Evolutionary conservation across 2,888 invertebrate genomes (phyloP).

Genomic region (Sipunculus nudus): DNA sequence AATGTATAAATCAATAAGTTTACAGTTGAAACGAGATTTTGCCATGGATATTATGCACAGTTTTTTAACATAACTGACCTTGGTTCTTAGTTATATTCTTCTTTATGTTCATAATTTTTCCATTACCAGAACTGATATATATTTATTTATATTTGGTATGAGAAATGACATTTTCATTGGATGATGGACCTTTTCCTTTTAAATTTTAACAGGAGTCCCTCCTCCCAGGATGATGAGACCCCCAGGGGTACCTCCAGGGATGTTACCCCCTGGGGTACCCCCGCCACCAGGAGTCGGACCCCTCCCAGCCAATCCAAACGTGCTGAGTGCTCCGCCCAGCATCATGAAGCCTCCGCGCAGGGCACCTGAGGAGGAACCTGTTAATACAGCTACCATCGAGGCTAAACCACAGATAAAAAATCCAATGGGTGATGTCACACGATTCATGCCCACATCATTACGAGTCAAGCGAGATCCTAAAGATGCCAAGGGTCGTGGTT

Average conservation of each 20-base stretch:
- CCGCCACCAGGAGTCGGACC: conserved; percentile 33
- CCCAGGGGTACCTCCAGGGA: conserved; percentile 31
- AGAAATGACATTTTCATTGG: too few relatives aligned
- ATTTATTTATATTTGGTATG: too few relatives aligned
- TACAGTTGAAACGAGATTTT: too few relatives aligned
- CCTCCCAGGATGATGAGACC: conserved; percentile 50
- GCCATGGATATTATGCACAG: too few relatives aligned
- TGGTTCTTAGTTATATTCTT: too few relatives aligned
- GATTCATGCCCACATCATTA: conserved; percentile 92
- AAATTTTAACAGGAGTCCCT: conserved; percentile 56
- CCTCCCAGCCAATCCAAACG: conserved; percentile 71
- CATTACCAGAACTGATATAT: too few relatives aligned
- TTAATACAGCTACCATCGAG: conserved; percentile 80
- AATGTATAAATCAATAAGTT: too few relatives aligned
- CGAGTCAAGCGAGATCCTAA: conserved; percentile 84
- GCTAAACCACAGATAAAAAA: conserved; percentile 92
- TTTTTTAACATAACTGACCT: too few relatives aligned
- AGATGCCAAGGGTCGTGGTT: conserved; percentile 57
- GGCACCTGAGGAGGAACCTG: conserved; percentile 50
- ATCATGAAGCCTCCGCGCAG: conserved; percentile 74
- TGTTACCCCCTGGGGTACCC: conserved; percentile 48
- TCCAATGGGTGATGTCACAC: conserved; percentile 80
- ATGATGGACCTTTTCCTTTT: too few relatives aligned
- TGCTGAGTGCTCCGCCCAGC: conserved; percentile 84
- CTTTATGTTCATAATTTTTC: too few relatives aligned